phyloP scores from a whole-genome alignment of 2,888 invertebrate genomes.

The Polyommatus icarus region DNA sequence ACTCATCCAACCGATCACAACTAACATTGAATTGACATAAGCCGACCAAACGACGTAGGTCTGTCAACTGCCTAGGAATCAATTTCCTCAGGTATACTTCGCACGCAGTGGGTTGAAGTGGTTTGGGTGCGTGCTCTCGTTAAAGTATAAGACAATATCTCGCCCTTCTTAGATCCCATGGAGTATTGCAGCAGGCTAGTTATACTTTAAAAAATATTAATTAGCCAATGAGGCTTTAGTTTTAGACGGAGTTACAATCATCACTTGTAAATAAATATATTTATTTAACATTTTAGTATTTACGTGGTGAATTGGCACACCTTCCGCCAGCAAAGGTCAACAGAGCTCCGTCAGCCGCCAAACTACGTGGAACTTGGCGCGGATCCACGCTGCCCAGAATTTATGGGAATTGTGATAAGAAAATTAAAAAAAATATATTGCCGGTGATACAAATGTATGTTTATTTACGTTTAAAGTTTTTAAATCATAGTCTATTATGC shows the following conservation, averaged over 20 bases:
- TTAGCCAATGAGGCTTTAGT: background rate
- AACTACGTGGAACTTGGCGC: constrained; percentile 21
- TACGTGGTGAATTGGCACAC: constrained; percentile 14
- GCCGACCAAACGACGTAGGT: too few relatives aligned
- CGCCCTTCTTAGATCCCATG: too few relatives aligned
- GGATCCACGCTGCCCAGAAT: background rate
- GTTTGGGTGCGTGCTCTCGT: too few relatives aligned
- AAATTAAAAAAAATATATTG: constrained; percentile 15
- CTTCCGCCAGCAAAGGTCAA: constrained; percentile 25
- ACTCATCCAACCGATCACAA: too few relatives aligned
- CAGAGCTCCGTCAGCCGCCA: constrained; percentile 22
- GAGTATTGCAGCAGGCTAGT: too few relatives aligned
- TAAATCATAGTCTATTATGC: too few relatives aligned
- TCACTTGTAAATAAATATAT: background rate
- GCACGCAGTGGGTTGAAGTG: too few relatives aligned
- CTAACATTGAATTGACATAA: too few relatives aligned
- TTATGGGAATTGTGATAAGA: constrained; percentile 24
- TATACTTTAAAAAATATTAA: background rate
- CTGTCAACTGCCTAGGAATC: too few relatives aligned
- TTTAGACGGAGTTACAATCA: background rate
- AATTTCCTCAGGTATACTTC: too few relatives aligned
- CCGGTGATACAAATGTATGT: background rate
- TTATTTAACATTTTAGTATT: background rate
- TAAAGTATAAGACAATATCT: too few relatives aligned
- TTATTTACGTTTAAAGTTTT: background rate